phyloP scores from a whole-genome alignment of 2,888 invertebrate species.

The Drosophila paranaensis region DNA sequence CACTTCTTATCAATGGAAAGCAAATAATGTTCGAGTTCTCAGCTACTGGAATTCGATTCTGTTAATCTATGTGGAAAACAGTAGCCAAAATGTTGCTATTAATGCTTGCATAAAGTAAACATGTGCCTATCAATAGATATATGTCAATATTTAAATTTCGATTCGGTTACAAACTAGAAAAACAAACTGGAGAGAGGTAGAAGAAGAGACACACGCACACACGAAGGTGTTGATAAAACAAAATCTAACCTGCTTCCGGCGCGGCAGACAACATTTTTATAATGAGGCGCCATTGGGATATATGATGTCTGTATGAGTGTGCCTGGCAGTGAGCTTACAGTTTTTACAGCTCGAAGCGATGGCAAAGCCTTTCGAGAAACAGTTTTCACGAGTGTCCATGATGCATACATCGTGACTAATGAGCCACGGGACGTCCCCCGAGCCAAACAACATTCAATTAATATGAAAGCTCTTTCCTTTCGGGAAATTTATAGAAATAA shows the following conservation, averaged over 20 bases:
- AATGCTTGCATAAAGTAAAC: constrained; percentile 50
- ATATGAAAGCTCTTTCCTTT: constrained; percentile 54
- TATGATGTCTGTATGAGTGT: neutral
- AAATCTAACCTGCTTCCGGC: constrained; percentile 64
- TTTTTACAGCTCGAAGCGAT: constrained; percentile 19
- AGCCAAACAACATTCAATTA: constrained; percentile 73
- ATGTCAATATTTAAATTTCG: constrained; percentile 73
- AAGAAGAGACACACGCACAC: constrained; percentile 48
- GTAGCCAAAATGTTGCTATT: constrained; percentile 71
- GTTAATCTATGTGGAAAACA: constrained; percentile 59
- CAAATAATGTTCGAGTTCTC: constrained; percentile 54
- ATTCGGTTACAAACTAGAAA: constrained; percentile 35
- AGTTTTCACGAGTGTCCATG: constrained; percentile 62
- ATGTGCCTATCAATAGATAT: constrained; percentile 52
- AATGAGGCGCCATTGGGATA: constrained; percentile 53
- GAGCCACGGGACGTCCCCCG: constrained; percentile 79
- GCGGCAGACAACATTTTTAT: constrained; percentile 45
- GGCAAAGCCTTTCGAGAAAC: constrained; percentile 38
- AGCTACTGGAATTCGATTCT: constrained; percentile 69
- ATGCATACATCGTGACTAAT: constrained; percentile 82
- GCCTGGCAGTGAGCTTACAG: constrained; percentile 7
- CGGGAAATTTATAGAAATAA: constrained; percentile 8
- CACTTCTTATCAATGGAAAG: constrained; percentile 43
- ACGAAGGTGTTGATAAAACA: constrained; percentile 55
- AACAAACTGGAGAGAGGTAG: constrained; percentile 47